These are phyloP conservation scores for Chloroceryle aenea DNA, from an alignment of 2,113 vertebrate species.

Conservation along the genomic window DNA sequence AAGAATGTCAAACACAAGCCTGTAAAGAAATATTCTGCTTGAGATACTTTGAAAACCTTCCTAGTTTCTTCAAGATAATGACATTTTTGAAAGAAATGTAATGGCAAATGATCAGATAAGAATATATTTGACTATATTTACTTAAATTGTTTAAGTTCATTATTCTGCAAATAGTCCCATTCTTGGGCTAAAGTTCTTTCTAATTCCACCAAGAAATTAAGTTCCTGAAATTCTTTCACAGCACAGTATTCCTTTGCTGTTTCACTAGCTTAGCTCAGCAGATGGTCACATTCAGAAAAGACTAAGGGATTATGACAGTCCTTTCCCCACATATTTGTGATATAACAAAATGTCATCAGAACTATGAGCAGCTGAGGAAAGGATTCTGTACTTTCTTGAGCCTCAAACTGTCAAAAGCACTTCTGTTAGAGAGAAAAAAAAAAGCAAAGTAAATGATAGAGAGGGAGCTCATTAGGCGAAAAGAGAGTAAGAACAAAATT, in stretches of 20 bases:
- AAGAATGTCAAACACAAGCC: neutral
- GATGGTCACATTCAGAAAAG: neutral
- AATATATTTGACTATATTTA: neutral
- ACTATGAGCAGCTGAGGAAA: neutral
- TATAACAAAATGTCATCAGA: neutral
- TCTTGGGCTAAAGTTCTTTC: neutral
- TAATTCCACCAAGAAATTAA: neutral
- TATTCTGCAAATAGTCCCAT: neutral
- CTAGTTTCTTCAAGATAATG: neutral
- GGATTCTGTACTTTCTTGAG: neutral
- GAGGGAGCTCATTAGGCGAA: neutral
- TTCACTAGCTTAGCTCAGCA: neutral
- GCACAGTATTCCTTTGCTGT: rapidly evolving
- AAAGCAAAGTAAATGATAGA: neutral
- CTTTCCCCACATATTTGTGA: neutral
- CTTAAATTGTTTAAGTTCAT: neutral
- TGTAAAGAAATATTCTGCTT: neutral
- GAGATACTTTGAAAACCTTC: neutral
- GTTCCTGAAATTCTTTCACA: neutral
- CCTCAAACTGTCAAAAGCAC: neutral
- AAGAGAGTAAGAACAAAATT: neutral
- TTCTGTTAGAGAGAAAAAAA: neutral
- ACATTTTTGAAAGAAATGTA: neutral
- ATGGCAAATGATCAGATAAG: neutral
- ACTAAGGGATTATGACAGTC: neutral